Base-by-base conservation (phyloP, 64 coral and sea anemone species). In the Actinia tenebrosa region DNA sequence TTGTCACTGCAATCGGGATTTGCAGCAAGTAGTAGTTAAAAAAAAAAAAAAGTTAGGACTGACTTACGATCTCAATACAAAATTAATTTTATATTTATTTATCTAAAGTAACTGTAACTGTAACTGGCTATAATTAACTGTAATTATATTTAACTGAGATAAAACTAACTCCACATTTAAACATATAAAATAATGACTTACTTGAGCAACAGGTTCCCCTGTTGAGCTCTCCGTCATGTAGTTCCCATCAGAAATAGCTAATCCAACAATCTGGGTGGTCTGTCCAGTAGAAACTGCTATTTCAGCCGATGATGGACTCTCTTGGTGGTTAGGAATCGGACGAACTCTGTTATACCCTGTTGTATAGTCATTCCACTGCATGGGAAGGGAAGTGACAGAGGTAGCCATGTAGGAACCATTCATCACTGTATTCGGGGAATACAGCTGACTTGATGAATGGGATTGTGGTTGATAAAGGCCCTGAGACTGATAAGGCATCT, bases 401-500 rank as follows among this genome's bases (percentile, higher is more conserved):
- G 50, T 85, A 18, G 83, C 60, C 83, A 59, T 43, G 30, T 59
- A 85, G 6, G 54, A 59, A 61, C 83, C 83, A 54, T 44, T 64
- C 83, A 85, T 61, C 83, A 64, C 45, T 62, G 83, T 64, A 43
- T 23, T 59, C 56, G 83, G 83, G 0, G 83, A 85, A 45, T 59
- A 85, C 10, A 86, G 86, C 61, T 87, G 90, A 56, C 53, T 87
- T 85, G 85, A 77, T 92, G 90, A 87, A 87, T 92, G 90, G 53
- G 94, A 91, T 80, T 87, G 91, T 87, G 89, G 94, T 22, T 88
- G 89, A 63, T 90, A 96, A 18, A 90, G 88, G 11, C 78, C 89
- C 89, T 96, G 94, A 46, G 91, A 87, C 60, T 89, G 94, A 60
- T 96, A 92, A 77, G 87, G 86, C 91, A 93, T 81, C 72, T 96